These are phyloP conservation scores for Eurois occulta DNA, from an alignment of 2,888 invertebrate species.

Conservation along the genomic window DNA sequence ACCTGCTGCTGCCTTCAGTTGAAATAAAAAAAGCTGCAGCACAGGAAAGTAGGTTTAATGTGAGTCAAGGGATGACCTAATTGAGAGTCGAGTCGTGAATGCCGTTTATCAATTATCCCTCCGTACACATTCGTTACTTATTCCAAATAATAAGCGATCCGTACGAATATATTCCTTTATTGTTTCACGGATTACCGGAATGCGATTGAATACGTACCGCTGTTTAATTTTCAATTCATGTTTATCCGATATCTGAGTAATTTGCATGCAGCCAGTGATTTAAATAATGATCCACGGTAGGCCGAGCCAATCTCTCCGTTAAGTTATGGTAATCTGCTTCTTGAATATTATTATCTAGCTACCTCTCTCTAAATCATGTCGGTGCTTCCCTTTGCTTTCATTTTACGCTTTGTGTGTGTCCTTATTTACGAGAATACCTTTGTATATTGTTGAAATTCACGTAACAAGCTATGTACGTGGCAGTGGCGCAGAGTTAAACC, in stretches of 20 bases:
- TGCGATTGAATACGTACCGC: slow-evolving; percentile 64
- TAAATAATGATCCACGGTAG: slow-evolving; percentile 78
- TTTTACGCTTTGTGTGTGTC: slow-evolving; percentile 74
- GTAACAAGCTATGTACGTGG: slow-evolving; percentile 60
- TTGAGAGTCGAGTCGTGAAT: not conserved
- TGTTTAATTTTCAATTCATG: slow-evolving; percentile 73
- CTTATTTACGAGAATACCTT: slow-evolving; percentile 75
- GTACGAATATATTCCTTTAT: slow-evolving; percentile 50
- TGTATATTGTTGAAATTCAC: slow-evolving; percentile 72
- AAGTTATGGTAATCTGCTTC: slow-evolving; percentile 80
- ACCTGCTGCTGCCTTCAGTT: slow-evolving; percentile 7
- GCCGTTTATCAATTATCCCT: slow-evolving; percentile 25
- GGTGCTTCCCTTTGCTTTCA: slow-evolving; percentile 70
- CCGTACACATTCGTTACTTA: slow-evolving; percentile 10
- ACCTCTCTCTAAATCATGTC: slow-evolving; percentile 72
- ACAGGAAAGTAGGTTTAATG: not conserved
- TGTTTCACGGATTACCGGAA: slow-evolving; percentile 59
- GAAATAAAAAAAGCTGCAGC: slow-evolving; percentile 14
- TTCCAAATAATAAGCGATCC: slow-evolving; percentile 21
- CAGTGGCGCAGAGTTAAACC: slow-evolving; percentile 13
- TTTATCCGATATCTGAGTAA: slow-evolving; percentile 73
- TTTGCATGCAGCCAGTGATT: slow-evolving; percentile 78
- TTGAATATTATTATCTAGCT: slow-evolving; percentile 76
- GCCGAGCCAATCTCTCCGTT: slow-evolving; percentile 73
- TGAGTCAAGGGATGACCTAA: not conserved